Base-by-base conservation (phyloP, 2,797 vertebrate species). In the Neosalanx taihuensis region DNA sequence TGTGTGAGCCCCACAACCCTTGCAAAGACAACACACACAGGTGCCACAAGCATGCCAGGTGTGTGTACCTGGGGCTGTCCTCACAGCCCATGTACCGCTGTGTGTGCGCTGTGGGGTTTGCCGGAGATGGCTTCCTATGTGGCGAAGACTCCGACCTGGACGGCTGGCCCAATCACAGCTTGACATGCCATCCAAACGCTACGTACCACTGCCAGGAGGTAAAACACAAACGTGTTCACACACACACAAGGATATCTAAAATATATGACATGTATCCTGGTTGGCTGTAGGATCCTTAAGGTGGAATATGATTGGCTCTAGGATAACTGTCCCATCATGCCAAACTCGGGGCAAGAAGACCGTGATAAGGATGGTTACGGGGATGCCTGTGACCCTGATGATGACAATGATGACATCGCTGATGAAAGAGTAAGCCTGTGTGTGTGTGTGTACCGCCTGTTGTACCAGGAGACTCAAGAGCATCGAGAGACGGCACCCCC, bases 341-440 rank as follows among this genome's bases (percentile, higher is more conserved):
- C 97, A 29, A 99, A 99, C 85, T 99, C 97, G 46, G 97, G 97
- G 64, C 97, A 99, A 79, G 97, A 99, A 75, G 97, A 99, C 79
- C 93, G 95, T 64, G 97, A 99, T 90, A 94, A 80, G 63, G 97
- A 99, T 1, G 94, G 96, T 37, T 86, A 91, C 23, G 97, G 97
- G 6, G 97, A 99, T n/a, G 92, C 96, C 17, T 99, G 97, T 66
- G 97, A 99, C 35, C 94, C 94, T 1, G 97, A 99, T 1, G 97
- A 99, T 3, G 97, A 99, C 89, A 96, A 98, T 0, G 97, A 99
- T 6, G 93, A 93, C 13, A 95, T 98, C 0, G 78, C 86, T 0
- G 97, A 99, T 63, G 97, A 96, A 84, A 94, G 95, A 91, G 97
- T 98, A 85, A 92, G 10, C 6, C 15, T 53, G 3, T 64, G 18